phyloP scores from a whole-genome alignment of 2,797 vertebrate genomes.

The Phoeniculus purpureus region DNA sequence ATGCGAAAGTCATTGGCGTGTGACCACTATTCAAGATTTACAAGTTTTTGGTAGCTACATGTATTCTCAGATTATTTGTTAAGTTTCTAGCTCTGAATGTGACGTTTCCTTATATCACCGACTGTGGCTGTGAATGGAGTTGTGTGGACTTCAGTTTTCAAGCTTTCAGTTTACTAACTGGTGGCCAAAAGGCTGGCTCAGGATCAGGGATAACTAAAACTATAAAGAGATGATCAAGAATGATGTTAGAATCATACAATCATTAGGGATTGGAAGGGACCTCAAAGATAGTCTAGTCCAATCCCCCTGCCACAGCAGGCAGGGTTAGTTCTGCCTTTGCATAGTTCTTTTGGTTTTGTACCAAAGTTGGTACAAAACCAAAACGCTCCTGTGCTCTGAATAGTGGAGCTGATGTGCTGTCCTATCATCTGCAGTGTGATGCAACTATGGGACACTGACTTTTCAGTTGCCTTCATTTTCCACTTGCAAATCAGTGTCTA shows the following conservation, averaged over 20 bases:
- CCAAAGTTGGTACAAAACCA: too few relatives aligned
- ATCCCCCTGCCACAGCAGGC: too few relatives aligned
- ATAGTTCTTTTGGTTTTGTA: neutral
- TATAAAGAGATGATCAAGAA: neutral
- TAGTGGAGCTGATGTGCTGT: neutral
- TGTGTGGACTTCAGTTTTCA: neutral
- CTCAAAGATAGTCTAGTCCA: too few relatives aligned
- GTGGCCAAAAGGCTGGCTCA: neutral
- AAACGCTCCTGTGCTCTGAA: neutral
- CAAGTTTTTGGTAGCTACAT: neutral
- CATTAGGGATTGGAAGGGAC: too few relatives aligned
- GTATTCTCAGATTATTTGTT: neutral
- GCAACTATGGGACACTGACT: neutral
- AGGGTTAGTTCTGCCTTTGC: neutral
- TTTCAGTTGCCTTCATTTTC: neutral
- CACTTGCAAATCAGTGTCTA: neutral
- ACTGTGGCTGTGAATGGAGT: neutral
- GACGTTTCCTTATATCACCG: neutral
- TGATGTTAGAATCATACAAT: too few relatives aligned
- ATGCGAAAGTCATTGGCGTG: neutral
- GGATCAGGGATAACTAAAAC: neutral
- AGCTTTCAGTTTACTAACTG: neutral
- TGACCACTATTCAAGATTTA: neutral
- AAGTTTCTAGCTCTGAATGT: neutral
- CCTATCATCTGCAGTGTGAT: neutral